Evolutionary conservation across 1,140 invertebrate genomes (phyloP), one percentile per base, ranked within the genome.

Genomic region (Leptestheria dahalacensis): DNA sequence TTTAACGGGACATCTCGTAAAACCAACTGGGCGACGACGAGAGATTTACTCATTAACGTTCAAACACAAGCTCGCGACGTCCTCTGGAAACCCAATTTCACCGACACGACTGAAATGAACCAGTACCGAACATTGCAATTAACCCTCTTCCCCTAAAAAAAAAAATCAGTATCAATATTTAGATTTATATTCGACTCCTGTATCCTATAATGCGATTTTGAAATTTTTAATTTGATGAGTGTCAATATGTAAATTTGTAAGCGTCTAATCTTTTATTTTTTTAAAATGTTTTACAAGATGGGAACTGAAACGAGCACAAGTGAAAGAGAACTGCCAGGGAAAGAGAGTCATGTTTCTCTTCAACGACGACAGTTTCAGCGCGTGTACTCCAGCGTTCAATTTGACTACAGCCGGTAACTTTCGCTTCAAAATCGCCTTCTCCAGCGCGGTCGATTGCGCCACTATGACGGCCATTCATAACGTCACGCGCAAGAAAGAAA

Each of bases 361-460:
- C 54, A 65, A 63, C 11, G 53, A 61, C 23, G 69, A 66, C 10
- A 66, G 65, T 54, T 56, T 70, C 41, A 64, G 66, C 33, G 63
- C 68, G 6, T 74, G 72, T 62, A 68, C 72, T 4, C 68, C 68
- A 23, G 66, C 62, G 28, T 57, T 72, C 15, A 65, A 71, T 57
- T 62, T 66, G 21, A 61, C 60, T 55, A 57, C 65, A 25, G 69
- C 68, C 9, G 68, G 67, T 46, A 71, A 67, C 61, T 61, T 72
- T 0, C 63, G 68, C 18, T 74, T 73, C 56, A 63, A 69, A 57
- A 69, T 74, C 50, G 58, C 65, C 20, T 64, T 68, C 52, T 71
- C 70, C 68, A 65, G 60, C 66, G 53, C 41, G 57, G 60, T 12
- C 47, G 49, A 26, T 24, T 56, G 57, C 24, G 33, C 20, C n/a